Evolutionary conservation across 2,113 vertebrate genomes (phyloP).

Genomic region (Otus sunia): DNA sequence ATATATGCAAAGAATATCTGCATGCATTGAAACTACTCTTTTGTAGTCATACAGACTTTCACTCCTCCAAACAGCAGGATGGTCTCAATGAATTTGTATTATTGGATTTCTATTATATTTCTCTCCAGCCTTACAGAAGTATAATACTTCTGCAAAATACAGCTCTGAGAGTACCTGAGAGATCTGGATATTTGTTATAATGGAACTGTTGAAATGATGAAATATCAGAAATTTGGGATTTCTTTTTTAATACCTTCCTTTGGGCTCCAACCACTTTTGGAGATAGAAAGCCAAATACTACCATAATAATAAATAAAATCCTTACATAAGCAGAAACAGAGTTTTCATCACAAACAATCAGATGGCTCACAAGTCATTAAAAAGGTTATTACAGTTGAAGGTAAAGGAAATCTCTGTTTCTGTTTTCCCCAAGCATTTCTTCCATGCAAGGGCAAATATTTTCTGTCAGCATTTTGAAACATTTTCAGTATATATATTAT

Average conservation of each 20-base stretch:
- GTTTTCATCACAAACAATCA: conserved; percentile 6
- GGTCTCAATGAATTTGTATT: background rate
- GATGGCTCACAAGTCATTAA: conserved; percentile 4
- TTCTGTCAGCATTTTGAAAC: conserved; percentile 27
- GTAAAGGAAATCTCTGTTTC: conserved; percentile 17
- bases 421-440: background rate
- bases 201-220: background rate
- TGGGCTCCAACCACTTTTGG: background rate
- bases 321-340: conserved; percentile 29
- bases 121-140: background rate
- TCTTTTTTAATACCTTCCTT: conserved; percentile 6
- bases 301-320: conserved; percentile 24
- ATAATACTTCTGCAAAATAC: background rate
- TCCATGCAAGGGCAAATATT: background rate
- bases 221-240: background rate
- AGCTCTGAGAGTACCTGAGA: background rate
- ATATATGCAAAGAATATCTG: background rate
- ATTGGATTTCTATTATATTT: background rate
- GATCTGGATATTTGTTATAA: background rate
- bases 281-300: background rate
- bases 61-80: background rate
- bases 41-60: background rate
- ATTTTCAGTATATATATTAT: background rate
- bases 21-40: background rate
- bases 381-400: conserved; percentile 5